Percentiles rank a stretch among this genome's conserved stretches.
These are phyloP conservation scores for Aphelinus atriplicis DNA, from an alignment of 1,140 invertebrate species.

Conservation along the genomic window DNA sequence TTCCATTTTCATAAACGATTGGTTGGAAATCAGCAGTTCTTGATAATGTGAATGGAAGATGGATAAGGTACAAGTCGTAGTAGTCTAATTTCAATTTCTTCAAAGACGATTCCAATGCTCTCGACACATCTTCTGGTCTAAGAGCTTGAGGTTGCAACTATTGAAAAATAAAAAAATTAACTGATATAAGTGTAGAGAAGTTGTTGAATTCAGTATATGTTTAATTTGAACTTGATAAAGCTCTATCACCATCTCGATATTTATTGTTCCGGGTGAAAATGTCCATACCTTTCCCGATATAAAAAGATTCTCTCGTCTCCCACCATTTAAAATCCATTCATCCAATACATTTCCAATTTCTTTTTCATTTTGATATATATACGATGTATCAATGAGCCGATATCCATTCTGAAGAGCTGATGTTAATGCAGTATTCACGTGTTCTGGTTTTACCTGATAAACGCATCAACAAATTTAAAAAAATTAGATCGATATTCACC, in stretches of 20 bases:
- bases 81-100: slow-evolving; percentile 75
- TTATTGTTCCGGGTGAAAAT: too few relatives aligned
- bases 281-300: slow-evolving; percentile 72
- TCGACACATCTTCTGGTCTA: slow-evolving; percentile 75
- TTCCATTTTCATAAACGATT: slow-evolving; percentile 68
- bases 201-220: too few relatives aligned
- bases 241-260: too few relatives aligned
- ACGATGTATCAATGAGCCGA: slow-evolving; percentile 75
- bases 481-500: background rate
- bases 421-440: slow-evolving; percentile 66
- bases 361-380: slow-evolving; percentile 72
- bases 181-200: too few relatives aligned
- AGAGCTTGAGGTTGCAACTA: slow-evolving; percentile 72
- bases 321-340: slow-evolving; percentile 70
- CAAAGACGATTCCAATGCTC: slow-evolving; percentile 78
- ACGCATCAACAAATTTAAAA: background rate
- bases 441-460: background rate
- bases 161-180: slow-evolving; percentile 23
- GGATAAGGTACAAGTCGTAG: slow-evolving; percentile 76
- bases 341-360: slow-evolving; percentile 71
- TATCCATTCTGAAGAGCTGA: slow-evolving; percentile 74
- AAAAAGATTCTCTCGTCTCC: slow-evolving; percentile 75
- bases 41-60: slow-evolving; percentile 73
- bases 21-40: slow-evolving; percentile 65
- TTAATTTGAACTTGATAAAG: background rate